Percentiles rank a stretch among this genome's conserved stretches.
These are phyloP conservation scores for Babyrousa celebensis DNA, from an alignment of 2,797 vertebrate genomes.

Conservation along the genomic window DNA sequence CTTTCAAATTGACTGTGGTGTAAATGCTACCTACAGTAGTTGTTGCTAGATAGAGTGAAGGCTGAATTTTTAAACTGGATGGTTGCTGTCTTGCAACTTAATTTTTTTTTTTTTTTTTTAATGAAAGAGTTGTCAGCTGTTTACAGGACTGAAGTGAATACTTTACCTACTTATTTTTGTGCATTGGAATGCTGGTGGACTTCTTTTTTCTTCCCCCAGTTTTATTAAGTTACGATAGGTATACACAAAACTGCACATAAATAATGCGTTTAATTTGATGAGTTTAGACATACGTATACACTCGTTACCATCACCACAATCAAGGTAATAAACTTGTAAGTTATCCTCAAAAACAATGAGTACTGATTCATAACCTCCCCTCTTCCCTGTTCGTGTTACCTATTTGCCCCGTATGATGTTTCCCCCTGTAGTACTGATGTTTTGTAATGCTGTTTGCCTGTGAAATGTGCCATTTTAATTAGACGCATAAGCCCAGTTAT, in stretches of 20 bases:
- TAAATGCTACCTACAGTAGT: background rate
- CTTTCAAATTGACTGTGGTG: background rate
- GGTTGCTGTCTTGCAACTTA: background rate
- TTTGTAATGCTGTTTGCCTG: background rate
- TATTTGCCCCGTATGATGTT: background rate
- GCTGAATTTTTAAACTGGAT: slow-evolving; percentile 11
- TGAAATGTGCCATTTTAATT: slow-evolving; percentile 38
- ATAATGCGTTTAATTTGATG: background rate
- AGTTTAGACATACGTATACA: background rate
- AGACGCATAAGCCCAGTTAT: background rate
- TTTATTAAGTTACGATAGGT: background rate
- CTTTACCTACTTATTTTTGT: background rate
- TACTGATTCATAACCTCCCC: background rate
- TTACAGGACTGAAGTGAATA: background rate
- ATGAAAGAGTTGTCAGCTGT: background rate
- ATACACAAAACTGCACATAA: background rate
- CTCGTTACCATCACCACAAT: background rate
- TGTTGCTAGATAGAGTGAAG: background rate
- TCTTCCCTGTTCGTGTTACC: background rate
- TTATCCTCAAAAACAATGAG: background rate
- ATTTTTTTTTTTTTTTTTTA: background rate
- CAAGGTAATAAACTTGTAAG: slow-evolving; percentile 10
- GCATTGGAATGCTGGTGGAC: background rate
- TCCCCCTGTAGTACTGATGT: background rate
- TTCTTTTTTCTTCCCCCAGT: background rate